These are phyloP conservation scores for Melanotaenia maccullochi DNA, from an alignment of 2,797 vertebrate species.

Conservation along the genomic window DNA sequence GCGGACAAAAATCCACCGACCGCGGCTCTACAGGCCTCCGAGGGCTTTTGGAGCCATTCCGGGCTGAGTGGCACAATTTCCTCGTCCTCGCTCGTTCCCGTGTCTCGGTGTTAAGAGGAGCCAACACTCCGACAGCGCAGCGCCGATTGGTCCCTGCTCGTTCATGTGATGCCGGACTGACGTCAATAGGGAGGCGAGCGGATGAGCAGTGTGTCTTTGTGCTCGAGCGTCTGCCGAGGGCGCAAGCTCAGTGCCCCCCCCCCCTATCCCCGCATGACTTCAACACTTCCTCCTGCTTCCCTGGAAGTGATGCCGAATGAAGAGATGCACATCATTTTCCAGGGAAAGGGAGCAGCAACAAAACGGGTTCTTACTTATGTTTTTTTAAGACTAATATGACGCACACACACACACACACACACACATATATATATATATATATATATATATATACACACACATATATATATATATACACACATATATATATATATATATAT, in stretches of 20 bases:
- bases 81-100: slow-evolving; percentile 71
- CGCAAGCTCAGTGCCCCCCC: slow-evolving; percentile 28
- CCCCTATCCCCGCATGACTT: slow-evolving; percentile 9
- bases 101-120: slow-evolving; percentile 79
- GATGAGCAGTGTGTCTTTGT: slow-evolving; percentile 83
- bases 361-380: too few species aligned
- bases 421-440: too few species aligned
- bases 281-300: not conserved
- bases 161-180: slow-evolving; percentile 91
- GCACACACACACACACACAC: too few species aligned
- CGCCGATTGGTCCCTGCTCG: slow-evolving; percentile 85
- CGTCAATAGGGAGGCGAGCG: slow-evolving; percentile 91
- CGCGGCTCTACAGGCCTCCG: slow-evolving; percentile 49
- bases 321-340: not conserved
- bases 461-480: too few species aligned
- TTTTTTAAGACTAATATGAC: too few species aligned
- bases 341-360: not conserved
- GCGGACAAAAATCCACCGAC: slow-evolving; percentile 44
- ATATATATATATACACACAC: too few species aligned
- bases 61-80: slow-evolving; percentile 72
- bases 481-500: too few species aligned
- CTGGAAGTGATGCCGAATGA: slow-evolving; percentile 29
- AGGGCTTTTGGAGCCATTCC: slow-evolving; percentile 57
- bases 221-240: slow-evolving; percentile 71
- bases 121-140: slow-evolving; percentile 71